Conservation (phyloP, 2,113 vertebrate species). For the Mola mola region DNA sequence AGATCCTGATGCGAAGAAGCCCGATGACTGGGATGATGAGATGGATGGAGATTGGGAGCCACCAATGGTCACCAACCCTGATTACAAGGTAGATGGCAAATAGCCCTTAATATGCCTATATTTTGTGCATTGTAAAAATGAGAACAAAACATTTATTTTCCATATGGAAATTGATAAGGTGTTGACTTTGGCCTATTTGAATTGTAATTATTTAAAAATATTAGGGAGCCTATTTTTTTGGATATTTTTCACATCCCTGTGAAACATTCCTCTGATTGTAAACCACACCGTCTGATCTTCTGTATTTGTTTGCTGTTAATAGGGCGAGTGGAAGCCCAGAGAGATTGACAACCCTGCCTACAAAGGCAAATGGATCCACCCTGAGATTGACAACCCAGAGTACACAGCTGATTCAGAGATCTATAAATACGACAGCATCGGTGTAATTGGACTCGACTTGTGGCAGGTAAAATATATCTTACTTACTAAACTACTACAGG, state of each 20-base stretch:
- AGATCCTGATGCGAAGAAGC: conserved; percentile 87
- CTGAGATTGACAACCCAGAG: conserved; percentile 88
- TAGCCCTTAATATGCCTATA: background rate
- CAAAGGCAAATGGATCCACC: conserved; percentile 87
- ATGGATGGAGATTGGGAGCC: conserved; percentile 90
- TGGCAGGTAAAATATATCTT: conserved; percentile 85
- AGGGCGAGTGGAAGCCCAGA: conserved; percentile 85
- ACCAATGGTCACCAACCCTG: conserved; percentile 83
- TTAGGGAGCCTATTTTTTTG: no score
- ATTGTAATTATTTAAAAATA: no score
- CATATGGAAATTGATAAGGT: no score
- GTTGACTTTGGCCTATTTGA: no score
- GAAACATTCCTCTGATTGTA: no score
- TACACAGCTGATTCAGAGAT: conserved; percentile 83
- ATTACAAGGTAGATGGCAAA: conserved; percentile 81
- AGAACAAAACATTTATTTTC: background rate
- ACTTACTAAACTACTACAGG: no score
- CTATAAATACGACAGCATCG: conserved; percentile 82
- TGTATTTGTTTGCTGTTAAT: conserved; percentile 31
- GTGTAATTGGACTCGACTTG: conserved; percentile 85
- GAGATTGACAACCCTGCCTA: conserved; percentile 86
- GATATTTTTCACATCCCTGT: no score
- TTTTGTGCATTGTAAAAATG: no score
- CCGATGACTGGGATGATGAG: conserved; percentile 86
- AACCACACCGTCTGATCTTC: no score